These are phyloP conservation scores for Takifugu flavidus DNA, from an alignment of 2,113 vertebrate genomes.

Conservation along the genomic window DNA sequence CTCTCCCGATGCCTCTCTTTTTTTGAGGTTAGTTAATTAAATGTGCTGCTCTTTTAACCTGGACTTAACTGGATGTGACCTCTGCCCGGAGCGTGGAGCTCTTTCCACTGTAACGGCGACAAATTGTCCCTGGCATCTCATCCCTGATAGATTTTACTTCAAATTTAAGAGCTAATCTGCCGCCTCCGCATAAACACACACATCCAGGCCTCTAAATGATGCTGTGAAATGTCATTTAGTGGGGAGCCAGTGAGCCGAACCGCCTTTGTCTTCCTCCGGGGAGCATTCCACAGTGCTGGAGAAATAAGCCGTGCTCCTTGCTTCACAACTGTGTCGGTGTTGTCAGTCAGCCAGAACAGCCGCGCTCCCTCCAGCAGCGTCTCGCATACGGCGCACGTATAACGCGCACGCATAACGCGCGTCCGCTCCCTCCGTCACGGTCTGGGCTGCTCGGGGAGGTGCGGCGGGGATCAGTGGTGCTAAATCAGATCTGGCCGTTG, in stretches of 20 bases:
- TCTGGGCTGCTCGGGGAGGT: slow-evolving; percentile 46
- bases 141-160: slow-evolving; percentile 25
- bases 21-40: slow-evolving; percentile 31
- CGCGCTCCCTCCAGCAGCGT: slow-evolving; percentile 6
- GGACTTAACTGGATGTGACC: too few species aligned
- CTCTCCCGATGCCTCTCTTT: background rate
- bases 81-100: background rate
- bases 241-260: slow-evolving; percentile 2
- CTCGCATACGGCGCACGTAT: background rate
- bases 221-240: slow-evolving; percentile 31
- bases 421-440: slow-evolving; percentile 1
- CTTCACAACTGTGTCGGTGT: slow-evolving; percentile 63
- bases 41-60: slow-evolving; percentile 6
- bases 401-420: too few species aligned
- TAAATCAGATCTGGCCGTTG: slow-evolving; percentile 57
- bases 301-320: slow-evolving; percentile 51
- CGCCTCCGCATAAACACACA: background rate
- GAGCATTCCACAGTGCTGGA: slow-evolving; percentile 44
- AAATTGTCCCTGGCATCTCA: slow-evolving; percentile 19
- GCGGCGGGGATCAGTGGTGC: slow-evolving; percentile 34
- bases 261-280: slow-evolving; percentile 29
- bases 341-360: slow-evolving; percentile 54
- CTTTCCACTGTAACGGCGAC: background rate
- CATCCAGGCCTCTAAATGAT: slow-evolving; percentile 18
- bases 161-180: slow-evolving; percentile 20